These are phyloP conservation scores for Salticus scenicus DNA, from an alignment of 2,888 invertebrate genomes.

Conservation along the genomic window DNA sequence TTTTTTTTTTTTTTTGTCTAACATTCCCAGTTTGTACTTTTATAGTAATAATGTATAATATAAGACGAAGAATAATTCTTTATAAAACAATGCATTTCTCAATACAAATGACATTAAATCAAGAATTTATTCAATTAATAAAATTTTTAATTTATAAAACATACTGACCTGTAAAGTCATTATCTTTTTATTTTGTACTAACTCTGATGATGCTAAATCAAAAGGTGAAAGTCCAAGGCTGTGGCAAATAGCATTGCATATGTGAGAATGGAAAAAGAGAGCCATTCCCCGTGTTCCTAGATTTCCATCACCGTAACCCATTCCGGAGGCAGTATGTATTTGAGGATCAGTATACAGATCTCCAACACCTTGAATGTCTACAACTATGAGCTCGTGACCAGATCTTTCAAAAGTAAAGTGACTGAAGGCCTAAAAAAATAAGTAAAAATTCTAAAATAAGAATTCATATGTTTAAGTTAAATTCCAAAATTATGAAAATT, in stretches of 20 bases:
- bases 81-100: too few relatives aligned
- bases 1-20: too few relatives aligned
- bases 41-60: too few relatives aligned
- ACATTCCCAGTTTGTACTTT: too few relatives aligned
- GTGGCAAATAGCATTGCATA: conserved; percentile 79
- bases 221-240: conserved; percentile 78
- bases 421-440: conserved; percentile 77
- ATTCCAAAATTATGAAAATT: background rate
- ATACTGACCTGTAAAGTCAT: conserved; percentile 48
- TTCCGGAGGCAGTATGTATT: conserved; percentile 78
- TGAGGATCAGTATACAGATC: conserved; percentile 80
- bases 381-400: conserved; percentile 80
- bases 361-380: conserved; percentile 80
- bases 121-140: too few relatives aligned
- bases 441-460: background rate
- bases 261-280: conserved; percentile 79
- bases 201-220: conserved; percentile 77
- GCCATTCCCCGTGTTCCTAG: conserved; percentile 80
- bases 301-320: conserved; percentile 79
- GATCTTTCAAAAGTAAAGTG: conserved; percentile 80
- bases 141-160: background rate
- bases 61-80: too few relatives aligned
- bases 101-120: too few relatives aligned
- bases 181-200: conserved; percentile 62
- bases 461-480: background rate